Percentiles rank a stretch among this genome's conserved stretches.
phyloP scores from a whole-genome alignment of 2,113 vertebrate species.

The Enhydra lutris region DNA sequence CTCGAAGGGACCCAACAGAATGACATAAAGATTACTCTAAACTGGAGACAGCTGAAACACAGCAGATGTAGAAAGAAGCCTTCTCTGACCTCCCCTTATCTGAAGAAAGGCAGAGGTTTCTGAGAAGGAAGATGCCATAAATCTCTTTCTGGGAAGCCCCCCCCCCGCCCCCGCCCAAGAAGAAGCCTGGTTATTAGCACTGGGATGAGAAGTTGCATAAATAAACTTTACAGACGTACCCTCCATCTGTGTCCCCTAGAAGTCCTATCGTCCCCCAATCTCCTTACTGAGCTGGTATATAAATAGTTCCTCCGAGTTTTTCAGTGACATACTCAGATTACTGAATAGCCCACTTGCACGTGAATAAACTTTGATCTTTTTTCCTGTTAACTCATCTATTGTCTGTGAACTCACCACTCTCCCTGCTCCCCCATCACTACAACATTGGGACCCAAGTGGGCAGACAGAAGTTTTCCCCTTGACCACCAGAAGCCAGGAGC shows the following conservation, averaged over 20 bases:
- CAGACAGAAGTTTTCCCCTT: neutral
- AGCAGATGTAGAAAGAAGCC: neutral
- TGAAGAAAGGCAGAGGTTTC: neutral
- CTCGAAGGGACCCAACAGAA: neutral
- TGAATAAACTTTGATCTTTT: neutral
- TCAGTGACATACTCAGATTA: neutral
- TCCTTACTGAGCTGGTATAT: neutral
- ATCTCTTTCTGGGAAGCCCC: neutral
- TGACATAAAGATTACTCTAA: neutral
- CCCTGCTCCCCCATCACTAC: rapidly evolving
- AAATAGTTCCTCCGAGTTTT: neutral
- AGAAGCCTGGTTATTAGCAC: neutral
- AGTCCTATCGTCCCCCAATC: rapidly evolving
- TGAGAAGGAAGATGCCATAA: neutral
- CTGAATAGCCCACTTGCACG: rapidly evolving
- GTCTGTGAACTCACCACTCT: neutral
- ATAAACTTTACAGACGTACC: neutral
- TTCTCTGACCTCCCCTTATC: neutral
- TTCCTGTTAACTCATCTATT: neutral
- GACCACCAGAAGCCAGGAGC: neutral
- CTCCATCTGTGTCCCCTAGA: neutral
- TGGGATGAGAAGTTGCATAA: neutral
- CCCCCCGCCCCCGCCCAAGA: too few species aligned
- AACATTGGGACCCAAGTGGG: neutral
- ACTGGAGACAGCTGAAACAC: neutral